Evolutionary conservation across 2,797 vertebrate genomes (phyloP), one percentile per base, ranked within the genome.

Genomic region (Sebastes melanostomus): DNA sequence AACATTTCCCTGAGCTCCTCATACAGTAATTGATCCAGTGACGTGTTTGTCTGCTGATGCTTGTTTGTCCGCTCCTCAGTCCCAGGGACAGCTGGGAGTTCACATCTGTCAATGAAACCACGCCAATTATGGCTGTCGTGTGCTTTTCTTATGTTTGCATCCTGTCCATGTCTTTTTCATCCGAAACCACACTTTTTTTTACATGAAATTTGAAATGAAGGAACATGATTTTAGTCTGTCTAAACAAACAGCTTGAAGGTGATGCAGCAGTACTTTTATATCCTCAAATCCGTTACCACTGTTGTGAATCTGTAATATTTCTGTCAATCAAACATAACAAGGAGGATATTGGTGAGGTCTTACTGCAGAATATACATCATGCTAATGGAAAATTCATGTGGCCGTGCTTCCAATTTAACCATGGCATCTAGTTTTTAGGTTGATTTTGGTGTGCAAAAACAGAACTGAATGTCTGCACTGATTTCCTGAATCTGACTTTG

Each of bases 51-150:
- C 63, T 77, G 73, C 61, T 68, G 69, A 84, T 80, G 66, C 62
- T 76, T 78, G 86, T 87, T 83, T 83, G 83, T 72, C 75, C 73
- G 78, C 38, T 42, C 52, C 59, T 82, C 72, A 77, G 77, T 50
- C 62, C 56, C 27, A 66, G 63, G 75, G 59, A 85, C 80, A 76
- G 71, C 83, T 81, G 73, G 75, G 52, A 77, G 77, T 86, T 84
- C 81, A 83, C 75, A 79, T 80, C 77, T 78, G 78, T 86, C 80
- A 79, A 72, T 69, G 36, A 78, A 80, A 66, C 30, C 29, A 11
- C 67, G 83, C 71, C 71, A 86, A 83, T 87, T 78, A 87, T 36
- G 62, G 54, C 58, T 72, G 63, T 25, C 5, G 24, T 13, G 52
- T 59, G 61, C 42, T 85, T 73, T 59, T 38, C 61, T 75, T 20